Evolutionary conservation across 2,113 vertebrate species (phyloP), one percentile per base, ranked within the genome.

Genomic region (Lycaon pictus): DNA sequence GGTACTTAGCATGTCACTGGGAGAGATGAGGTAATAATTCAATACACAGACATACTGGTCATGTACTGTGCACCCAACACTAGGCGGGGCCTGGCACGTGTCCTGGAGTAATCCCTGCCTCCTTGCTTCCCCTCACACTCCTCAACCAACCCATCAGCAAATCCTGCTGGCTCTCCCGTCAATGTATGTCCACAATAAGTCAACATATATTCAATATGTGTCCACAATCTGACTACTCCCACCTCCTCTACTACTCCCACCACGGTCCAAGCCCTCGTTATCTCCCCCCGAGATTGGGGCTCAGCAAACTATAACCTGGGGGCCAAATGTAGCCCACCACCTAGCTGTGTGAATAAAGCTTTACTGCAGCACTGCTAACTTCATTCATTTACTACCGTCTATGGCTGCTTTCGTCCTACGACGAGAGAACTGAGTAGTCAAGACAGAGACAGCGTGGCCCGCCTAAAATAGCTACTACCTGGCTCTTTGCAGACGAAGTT

Each of bases 301-400:
- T 35, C 35, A 22, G 56, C 7, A 65, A 63, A 55, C 67, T 65
- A 13, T 0, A 48, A 62, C 48, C 53, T 9, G 23, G 3, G 56
- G 58, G 69, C 13, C 58, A 63, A n/a, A 60, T 35, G 27, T 55
- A 71, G 63, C 65, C 5, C 0, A 12, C 20, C 9, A 19, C 15
- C 17, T n/a, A 29, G 63, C 43, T 37, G 62, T 79, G n/a, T 55
- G 17, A 90, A 95, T 91, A 91, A 95, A 95, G 71, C 67, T 89
- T 81, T 94, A 63, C 7, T 89, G 56, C 23, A 35, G 67, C 63
- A 89, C 55, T 29, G 43, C 48, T 35, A 16, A 19, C 63, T 27
- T 80, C 55, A 15, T 56, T 76, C 27, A 56, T 13, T 88, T 35
- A 35, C 17, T 9, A 23, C 1, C 1, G 35, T 62, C 88, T 53